Base-by-base conservation (phyloP, 2,797 vertebrate genomes). In the Rhinoraja longicauda region DNA sequence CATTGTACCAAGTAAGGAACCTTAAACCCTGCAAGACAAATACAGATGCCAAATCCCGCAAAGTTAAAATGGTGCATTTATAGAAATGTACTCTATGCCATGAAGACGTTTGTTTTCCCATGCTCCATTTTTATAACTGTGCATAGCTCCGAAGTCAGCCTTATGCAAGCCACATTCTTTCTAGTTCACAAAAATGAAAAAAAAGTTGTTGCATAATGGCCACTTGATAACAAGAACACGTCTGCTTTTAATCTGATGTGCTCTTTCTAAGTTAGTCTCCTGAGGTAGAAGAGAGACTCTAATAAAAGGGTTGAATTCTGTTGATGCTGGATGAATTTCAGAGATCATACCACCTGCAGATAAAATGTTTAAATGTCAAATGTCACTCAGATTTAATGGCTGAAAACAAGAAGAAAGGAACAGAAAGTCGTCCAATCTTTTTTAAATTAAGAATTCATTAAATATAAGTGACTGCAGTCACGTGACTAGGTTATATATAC, bases 231-330 rank as follows among this genome's bases (percentile, higher is more conserved):
- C 70, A 92, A 5, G 90, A 92, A n/a, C 70, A 73, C 70, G 90
- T 92, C 90, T 92, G 90, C 90, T 92, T 92, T 73, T 92, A 92
- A 92, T 92, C 92, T 92, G 59, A 67, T 67, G 59, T 88, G 70
- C 90, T 73, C 32, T 90, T 70, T 75, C 26, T 75, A 45, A 92
- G 45, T 26, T 36, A 92, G 90, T 92, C 39, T 92, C 64, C 90
- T 29, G 70, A 92, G 90, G 84, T 88, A 36, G 29, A 84, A 12
- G 81, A 59, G 26, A 53, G 53, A 32, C 4, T 88, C 84, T 24
- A 17, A 64, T 64, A 88, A 88, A 88, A 67, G 21, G 84, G 17
- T 17, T 73, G 70, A 45, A 92, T 24, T 92, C 24, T 73, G 67
- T 75, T 92, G 90, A 92, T 26, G 36, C 45, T 73, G 67, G 90